A percentile compares a stretch with the other conserved stretches of the same genome.
Conservation (phyloP, 1,140 invertebrate species). For the Zophobas morio region DNA sequence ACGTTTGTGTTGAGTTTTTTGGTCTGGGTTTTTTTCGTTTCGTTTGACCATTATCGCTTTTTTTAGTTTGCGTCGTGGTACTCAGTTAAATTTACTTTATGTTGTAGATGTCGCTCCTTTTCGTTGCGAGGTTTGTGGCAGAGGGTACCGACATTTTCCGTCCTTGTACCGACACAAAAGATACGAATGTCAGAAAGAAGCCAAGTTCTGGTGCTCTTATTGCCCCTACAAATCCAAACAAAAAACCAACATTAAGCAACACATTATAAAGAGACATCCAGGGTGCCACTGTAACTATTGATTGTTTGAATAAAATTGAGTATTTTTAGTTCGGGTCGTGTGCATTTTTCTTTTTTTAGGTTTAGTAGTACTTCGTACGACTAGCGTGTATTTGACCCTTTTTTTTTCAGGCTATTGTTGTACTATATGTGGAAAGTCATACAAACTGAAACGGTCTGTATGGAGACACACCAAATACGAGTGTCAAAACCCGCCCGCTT, state of each 20-base stretch:
- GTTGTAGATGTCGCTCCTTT: background rate
- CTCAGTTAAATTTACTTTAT: background rate
- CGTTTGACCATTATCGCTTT: too few species aligned
- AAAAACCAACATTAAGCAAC: slow-evolving; percentile 66
- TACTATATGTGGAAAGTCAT: background rate
- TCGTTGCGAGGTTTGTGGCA: slow-evolving; percentile 68
- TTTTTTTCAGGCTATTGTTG: background rate
- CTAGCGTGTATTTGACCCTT: too few species aligned
- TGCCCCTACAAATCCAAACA: slow-evolving; percentile 67
- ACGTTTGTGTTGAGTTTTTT: too few species aligned
- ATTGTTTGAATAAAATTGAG: too few species aligned
- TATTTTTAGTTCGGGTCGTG: too few species aligned
- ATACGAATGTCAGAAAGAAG: slow-evolving; percentile 77
- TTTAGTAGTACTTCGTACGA: too few species aligned
- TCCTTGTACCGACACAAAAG: slow-evolving; percentile 74
- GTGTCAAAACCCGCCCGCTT: slow-evolving; percentile 13
- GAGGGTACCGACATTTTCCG: slow-evolving; percentile 70
- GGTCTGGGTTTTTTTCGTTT: too few species aligned
- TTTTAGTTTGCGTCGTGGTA: too few species aligned
- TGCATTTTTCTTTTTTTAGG: too few species aligned
- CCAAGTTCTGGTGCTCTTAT: slow-evolving; percentile 75
- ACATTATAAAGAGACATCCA: slow-evolving; percentile 56
- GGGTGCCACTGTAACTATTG: too few species aligned
- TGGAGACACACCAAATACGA: slow-evolving; percentile 24
- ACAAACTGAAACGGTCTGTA: slow-evolving; percentile 14